Evolutionary conservation across 2,797 vertebrate genomes (phyloP).

Genomic region (Natrix natrix): DNA sequence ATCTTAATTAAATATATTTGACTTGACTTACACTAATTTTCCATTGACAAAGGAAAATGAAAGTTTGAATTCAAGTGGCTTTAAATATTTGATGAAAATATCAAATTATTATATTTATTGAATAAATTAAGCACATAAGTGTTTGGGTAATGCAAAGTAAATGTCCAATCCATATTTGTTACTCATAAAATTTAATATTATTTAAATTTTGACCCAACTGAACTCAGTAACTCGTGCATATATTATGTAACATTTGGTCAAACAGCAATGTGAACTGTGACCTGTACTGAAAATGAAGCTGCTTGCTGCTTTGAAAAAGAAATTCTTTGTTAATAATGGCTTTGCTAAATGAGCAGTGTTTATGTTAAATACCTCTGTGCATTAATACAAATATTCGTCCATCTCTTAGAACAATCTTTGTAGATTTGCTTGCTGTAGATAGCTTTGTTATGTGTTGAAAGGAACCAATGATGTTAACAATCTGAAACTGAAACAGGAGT

Average conservation of each 20-base stretch:
- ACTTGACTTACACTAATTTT: background rate
- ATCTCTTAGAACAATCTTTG: background rate
- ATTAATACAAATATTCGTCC: background rate
- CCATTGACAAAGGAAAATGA: background rate
- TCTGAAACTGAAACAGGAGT: background rate
- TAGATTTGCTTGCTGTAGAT: background rate
- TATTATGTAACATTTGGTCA: background rate
- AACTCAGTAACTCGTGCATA: background rate
- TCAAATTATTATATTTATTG: slow-evolving; percentile 1
- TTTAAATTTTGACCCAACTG: background rate
- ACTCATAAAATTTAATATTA: background rate
- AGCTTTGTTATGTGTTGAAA: background rate
- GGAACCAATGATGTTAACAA: background rate
- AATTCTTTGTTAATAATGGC: background rate
- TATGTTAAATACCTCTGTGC: background rate
- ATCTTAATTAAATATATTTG: background rate
- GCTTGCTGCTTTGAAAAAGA: background rate
- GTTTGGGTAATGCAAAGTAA: background rate
- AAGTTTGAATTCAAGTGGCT: background rate
- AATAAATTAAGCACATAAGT: background rate
- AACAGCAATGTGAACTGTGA: background rate
- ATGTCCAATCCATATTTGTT: background rate
- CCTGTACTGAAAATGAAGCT: background rate
- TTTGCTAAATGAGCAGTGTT: background rate
- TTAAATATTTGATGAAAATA: background rate